Base-by-base conservation (phyloP, 2,888 invertebrate species). In the Hypomecis punctinalis region DNA sequence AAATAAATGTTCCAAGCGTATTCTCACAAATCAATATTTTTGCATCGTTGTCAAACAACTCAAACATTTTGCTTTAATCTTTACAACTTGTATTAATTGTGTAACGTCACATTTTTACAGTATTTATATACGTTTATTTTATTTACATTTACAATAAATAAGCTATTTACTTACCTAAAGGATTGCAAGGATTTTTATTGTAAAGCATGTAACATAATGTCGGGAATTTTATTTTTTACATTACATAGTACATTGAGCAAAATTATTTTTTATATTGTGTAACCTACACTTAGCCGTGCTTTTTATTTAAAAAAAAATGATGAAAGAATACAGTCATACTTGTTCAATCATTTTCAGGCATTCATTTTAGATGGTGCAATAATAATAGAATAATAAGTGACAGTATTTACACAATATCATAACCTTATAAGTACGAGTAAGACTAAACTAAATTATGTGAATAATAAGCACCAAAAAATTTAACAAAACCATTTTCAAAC, bases 41-140 rank as follows among this genome's bases (percentile, higher is more conserved):
- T 61, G 47, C 57, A 77, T 78, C 77, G 78, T 79, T 81, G 81
- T 80, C 69, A 74, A 67, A 80, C 78, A 81, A 80, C 79, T 74
- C 73, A 77, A 76, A 62, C 37, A 52, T 51, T 60, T 67, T 63
- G 58, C 54, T 43, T 47, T 47, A 45, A 56, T 35, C 60, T 62
- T 54, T 68, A 64, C 63, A 66, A 47, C 51, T 48, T 53, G 11
- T 48, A 40, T 54, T 33, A 57, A 43, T 40, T 45, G 37, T 58
- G 59, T 45, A 60, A 61, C 45, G 5, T 61, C n/a, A 11, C 11
- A 53, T 57, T 59, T 55, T 55, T 63, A 62, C 51, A 62, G n/a
- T 52, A 63, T 57, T 47, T 57, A 23, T 36, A 48, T 36, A 43
- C 37, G 36, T 61, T 35, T 62, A 9, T n/a, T 48, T n/a, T 63